Percentiles rank a stretch among this genome's conserved stretches.
These are phyloP conservation scores for Acronicta alni DNA, from an alignment of 2,888 invertebrate species.

Conservation along the genomic window DNA sequence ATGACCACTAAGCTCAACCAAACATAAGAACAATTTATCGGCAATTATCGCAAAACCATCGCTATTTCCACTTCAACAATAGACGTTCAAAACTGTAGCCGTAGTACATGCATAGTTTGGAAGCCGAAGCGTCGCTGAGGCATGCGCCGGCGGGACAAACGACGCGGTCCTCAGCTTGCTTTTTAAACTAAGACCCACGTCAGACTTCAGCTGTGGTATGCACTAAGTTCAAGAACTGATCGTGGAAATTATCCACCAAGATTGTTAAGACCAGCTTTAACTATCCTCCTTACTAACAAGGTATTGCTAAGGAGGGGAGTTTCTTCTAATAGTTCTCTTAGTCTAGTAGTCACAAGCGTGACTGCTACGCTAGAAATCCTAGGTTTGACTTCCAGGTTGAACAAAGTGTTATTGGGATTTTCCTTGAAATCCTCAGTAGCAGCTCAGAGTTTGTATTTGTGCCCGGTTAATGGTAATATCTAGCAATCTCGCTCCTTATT, in stretches of 20 bases:
- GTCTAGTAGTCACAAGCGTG: too few relatives aligned
- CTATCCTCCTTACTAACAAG: background rate
- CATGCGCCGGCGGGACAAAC: conserved; percentile 39
- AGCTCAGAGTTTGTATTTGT: too few relatives aligned
- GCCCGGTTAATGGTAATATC: too few relatives aligned
- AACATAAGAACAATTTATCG: background rate
- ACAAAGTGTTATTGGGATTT: too few relatives aligned
- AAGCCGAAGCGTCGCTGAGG: conserved; percentile 18
- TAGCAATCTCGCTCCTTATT: too few relatives aligned
- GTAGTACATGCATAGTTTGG: conserved; percentile 41
- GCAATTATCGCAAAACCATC: conserved; percentile 4
- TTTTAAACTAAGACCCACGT: conserved; percentile 36
- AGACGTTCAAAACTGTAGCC: conserved; percentile 2
- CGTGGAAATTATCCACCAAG: conserved; percentile 3
- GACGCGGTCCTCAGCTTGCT: conserved; percentile 20
- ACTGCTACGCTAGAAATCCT: too few relatives aligned
- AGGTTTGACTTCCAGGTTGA: too few relatives aligned
- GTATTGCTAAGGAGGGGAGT: too few relatives aligned
- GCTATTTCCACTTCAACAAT: background rate
- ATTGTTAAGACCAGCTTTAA: background rate
- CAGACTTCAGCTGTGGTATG: conserved; percentile 20
- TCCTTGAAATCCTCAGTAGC: too few relatives aligned
- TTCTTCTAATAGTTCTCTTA: too few relatives aligned
- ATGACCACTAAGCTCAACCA: too few relatives aligned
- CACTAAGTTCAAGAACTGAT: conserved; percentile 23